These are phyloP conservation scores for Oxyura jamaicensis DNA, from an alignment of 2,113 vertebrate species.

Conservation along the genomic window DNA sequence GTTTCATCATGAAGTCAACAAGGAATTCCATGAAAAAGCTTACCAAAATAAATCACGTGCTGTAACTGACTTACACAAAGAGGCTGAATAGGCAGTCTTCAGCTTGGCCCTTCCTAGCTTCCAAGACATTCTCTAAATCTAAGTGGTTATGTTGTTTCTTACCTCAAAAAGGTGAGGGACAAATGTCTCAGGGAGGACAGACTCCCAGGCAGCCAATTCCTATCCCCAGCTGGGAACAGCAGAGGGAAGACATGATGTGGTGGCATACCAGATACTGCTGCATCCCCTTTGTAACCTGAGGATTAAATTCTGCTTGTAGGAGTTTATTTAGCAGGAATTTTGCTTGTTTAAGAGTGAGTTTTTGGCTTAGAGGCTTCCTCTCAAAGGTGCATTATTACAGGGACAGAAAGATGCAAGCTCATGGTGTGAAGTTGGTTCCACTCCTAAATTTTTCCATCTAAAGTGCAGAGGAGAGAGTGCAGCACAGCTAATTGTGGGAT, in stretches of 20 bases:
- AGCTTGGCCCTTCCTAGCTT: not conserved
- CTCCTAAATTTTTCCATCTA: not conserved
- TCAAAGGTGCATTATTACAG: not conserved
- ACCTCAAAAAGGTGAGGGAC: not conserved
- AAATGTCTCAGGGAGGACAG: not conserved
- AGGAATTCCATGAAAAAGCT: not conserved
- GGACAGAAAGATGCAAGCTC: not conserved
- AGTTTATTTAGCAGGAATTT: not conserved
- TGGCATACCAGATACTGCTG: rapidly evolving
- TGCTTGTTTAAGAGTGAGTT: not conserved
- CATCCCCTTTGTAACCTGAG: not conserved
- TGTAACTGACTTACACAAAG: not conserved
- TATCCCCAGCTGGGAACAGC: not conserved
- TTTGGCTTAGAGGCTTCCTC: not conserved
- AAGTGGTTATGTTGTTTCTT: not conserved
- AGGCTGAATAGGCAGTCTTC: not conserved
- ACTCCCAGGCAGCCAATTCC: not conserved
- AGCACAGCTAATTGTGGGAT: not conserved
- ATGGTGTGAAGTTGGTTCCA: not conserved
- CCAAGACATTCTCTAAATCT: not conserved
- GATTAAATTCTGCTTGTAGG: not conserved
- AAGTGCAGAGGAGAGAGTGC: not conserved
- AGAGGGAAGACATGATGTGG: too few species aligned
- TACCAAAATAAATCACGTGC: not conserved
- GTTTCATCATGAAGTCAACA: not conserved